phyloP scores from a whole-genome alignment of 2,888 invertebrate genomes.

The Oegoconia quadripuncta region DNA sequence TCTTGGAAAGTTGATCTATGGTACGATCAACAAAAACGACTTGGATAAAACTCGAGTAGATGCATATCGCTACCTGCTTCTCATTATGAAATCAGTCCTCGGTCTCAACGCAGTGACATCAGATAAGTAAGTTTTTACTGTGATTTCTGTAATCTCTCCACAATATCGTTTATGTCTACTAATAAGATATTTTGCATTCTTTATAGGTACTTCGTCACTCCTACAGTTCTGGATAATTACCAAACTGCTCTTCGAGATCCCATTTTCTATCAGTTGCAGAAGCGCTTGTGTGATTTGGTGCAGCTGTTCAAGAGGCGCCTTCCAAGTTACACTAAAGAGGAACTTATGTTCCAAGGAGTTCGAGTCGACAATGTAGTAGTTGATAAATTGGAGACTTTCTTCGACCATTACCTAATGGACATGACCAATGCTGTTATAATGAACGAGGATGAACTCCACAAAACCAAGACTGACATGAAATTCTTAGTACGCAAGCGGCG shows the following conservation, averaged over 20 bases:
- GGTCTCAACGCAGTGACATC: constrained; percentile 52
- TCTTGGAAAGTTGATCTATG: constrained; percentile 75
- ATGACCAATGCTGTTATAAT: constrained; percentile 80
- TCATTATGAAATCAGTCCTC: constrained; percentile 72
- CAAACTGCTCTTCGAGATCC: constrained; percentile 86
- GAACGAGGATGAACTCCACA: constrained; percentile 66
- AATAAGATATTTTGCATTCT: constrained; percentile 23
- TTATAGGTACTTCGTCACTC: constrained; percentile 69
- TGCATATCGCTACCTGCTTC: constrained; percentile 79
- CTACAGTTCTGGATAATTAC: constrained; percentile 81
- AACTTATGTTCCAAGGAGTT: constrained; percentile 81
- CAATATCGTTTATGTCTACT: no score
- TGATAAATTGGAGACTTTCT: constrained; percentile 83
- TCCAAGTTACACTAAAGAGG: constrained; percentile 79
- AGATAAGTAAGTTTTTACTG: constrained; percentile 51
- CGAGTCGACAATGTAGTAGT: constrained; percentile 81
- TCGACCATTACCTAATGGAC: constrained; percentile 83
- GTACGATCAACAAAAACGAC: constrained; percentile 56
- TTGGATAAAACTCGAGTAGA: constrained; percentile 49
- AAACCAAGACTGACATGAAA: constrained; percentile 64
- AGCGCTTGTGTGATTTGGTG: constrained; percentile 78
- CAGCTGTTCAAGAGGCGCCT: constrained; percentile 80
- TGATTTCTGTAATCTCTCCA: not conserved
- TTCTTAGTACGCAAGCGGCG: constrained; percentile 80
- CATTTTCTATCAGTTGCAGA: constrained; percentile 84